Evolutionary conservation across 2,113 vertebrate species (phyloP).

Genomic region (Platycercus adscitus): DNA sequence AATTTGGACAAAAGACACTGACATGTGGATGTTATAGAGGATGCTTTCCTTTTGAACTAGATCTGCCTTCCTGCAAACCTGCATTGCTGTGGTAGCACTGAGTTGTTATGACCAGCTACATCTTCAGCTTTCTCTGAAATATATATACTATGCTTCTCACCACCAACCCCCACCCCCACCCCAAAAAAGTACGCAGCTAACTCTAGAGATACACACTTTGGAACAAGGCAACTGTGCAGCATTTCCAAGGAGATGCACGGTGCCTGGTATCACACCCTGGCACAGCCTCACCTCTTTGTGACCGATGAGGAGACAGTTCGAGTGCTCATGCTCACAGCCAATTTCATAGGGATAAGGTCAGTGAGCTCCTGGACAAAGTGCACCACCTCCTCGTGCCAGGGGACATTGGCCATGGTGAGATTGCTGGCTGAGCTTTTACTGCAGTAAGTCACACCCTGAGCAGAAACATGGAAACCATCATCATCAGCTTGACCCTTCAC

Average conservation of each 20-base stretch:
- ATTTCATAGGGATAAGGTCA: constrained; percentile 86
- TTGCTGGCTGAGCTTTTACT: constrained; percentile 92
- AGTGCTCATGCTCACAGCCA: constrained; percentile 93
- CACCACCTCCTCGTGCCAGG: constrained; percentile 94
- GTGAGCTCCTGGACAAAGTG: constrained; percentile 87
- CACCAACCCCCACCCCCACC: too few relatives aligned
- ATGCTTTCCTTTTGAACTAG: neutral
- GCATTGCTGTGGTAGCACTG: neutral
- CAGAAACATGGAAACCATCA: neutral
- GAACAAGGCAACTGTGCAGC: neutral
- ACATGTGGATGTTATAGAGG: neutral
- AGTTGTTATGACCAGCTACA: neutral
- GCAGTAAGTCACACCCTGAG: constrained; percentile 94
- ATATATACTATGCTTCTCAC: neutral
- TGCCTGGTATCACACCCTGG: neutral
- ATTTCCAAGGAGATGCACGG: rapidly evolving
- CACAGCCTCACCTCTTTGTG: constrained; percentile 85
- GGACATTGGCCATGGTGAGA: constrained; percentile 95
- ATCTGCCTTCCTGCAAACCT: neutral
- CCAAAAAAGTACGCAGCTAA: neutral
- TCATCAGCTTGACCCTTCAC: neutral
- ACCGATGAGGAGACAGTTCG: constrained; percentile 91
- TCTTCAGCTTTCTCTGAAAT: neutral
- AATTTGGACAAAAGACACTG: neutral
- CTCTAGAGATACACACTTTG: neutral